Evolutionary conservation across 2,888 invertebrate genomes (phyloP).

Genomic region (Xestobium rufovillosum): DNA sequence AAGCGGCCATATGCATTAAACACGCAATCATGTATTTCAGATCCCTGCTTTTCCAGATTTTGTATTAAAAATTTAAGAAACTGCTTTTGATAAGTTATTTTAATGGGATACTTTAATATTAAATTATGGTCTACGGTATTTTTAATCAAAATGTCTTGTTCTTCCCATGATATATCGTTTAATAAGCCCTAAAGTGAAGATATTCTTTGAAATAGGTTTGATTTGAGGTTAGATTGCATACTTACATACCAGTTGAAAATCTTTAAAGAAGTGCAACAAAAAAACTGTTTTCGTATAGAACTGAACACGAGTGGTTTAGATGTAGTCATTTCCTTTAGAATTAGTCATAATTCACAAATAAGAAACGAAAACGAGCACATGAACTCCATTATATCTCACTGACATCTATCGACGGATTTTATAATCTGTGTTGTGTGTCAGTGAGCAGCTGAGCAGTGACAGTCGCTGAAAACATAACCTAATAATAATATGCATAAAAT

Average conservation of each 20-base stretch:
- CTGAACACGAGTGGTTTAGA: neutral
- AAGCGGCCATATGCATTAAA: conserved; percentile 53
- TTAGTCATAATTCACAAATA: neutral
- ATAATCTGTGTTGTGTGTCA: too few relatives aligned
- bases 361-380: too few relatives aligned
- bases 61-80: conserved; percentile 60
- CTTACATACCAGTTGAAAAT: conserved; percentile 23
- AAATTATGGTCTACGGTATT: conserved; percentile 50
- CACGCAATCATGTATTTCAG: conserved; percentile 59
- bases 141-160: conserved; percentile 53
- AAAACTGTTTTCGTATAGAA: conserved; percentile 32
- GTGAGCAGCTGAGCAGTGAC: too few relatives aligned
- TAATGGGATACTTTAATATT: conserved; percentile 54
- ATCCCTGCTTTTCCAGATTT: conserved; percentile 47
- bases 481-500: too few relatives aligned
- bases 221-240: conserved; percentile 8
- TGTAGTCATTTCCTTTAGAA: neutral
- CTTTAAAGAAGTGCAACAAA: conserved; percentile 30
- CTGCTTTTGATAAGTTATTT: conserved; percentile 51
- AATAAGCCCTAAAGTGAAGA: conserved; percentile 23
- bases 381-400: too few relatives aligned
- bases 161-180: conserved; percentile 39
- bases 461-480: too few relatives aligned
- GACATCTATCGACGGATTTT: too few relatives aligned
- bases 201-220: conserved; percentile 3